Conservation (phyloP, 2,888 invertebrate species). For the Microplitis manilae region DNA sequence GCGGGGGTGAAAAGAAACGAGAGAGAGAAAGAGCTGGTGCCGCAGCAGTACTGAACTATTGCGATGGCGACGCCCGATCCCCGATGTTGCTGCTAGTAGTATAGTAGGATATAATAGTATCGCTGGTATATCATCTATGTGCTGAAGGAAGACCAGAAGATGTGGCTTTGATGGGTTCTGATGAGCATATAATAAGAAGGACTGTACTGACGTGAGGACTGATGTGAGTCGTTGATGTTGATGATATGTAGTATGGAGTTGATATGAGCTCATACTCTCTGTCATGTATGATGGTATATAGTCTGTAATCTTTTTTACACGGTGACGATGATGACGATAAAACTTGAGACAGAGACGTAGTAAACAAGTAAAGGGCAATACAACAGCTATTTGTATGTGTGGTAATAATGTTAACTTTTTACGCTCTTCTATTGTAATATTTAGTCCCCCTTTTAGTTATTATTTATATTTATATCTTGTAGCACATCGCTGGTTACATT, state of each 20-base stretch:
- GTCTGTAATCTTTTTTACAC: constrained; percentile 1
- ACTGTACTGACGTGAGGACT: background rate
- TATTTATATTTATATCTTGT: background rate
- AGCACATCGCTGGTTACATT: background rate
- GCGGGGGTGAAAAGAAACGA: background rate
- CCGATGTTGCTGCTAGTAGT: background rate
- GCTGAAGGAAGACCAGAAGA: background rate
- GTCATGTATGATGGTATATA: background rate
- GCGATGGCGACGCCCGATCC: constrained; percentile 3
- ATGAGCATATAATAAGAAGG: too few species aligned
- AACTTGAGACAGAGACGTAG: background rate
- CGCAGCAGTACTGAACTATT: background rate
- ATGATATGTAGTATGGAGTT: background rate
- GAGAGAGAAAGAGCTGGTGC: constrained; percentile 15
- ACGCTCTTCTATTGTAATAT: background rate
- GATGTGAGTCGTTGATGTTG: background rate
- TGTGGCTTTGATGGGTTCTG: background rate
- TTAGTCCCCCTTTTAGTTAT: background rate
- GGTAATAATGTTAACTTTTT: background rate
- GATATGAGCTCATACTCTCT: background rate
- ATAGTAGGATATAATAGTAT: background rate
- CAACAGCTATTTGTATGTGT: background rate
- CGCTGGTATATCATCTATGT: background rate
- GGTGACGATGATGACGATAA: constrained; percentile 11
- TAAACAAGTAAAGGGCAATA: constrained; percentile 16